Base-by-base conservation (phyloP, 2,888 invertebrate species). In the Cyrtodaria siliqua region DNA sequence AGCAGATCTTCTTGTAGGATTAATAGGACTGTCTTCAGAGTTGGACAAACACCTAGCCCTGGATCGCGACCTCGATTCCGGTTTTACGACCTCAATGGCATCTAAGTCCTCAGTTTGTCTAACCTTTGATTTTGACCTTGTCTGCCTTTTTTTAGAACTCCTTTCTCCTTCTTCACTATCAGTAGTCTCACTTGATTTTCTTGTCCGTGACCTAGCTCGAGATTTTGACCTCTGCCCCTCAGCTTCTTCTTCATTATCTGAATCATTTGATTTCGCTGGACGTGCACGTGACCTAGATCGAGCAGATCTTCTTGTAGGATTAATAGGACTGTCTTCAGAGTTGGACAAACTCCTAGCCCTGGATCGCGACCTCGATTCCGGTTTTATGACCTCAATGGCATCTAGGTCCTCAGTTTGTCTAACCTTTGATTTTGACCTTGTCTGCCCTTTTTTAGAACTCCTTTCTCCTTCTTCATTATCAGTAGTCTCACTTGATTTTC, bases 381-480 rank as follows among this genome's bases (percentile, higher is more conserved):
- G 9, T 3, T 18, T 18, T 24, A 8, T 16, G 44, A 23, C 47
- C 23, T 49, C 38, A 23, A 9, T 29, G 18, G 20, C 47, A 44
- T 18, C 16, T 33, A 9, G 3, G 9, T 20, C 49, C 27, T 50
- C 38, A n/a, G 18, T 52, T 16, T 27, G 18, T n/a, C 64, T 29
- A 56, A 56, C 29, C 20, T 57, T 27, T 42, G 66, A 55, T 33
- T 38, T 12, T 59, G 59, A 42, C 59, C 47, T 56, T 20, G 9
- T 23, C 3, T 6, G 33, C 29, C 16, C 12, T 14, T 55, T 55
- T 29, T 55, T 33, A 2, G 55, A 33, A 18, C 18, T 29, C 55
- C 26, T 24, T 6, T 63, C 44, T 40, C 66, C 72, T 27, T 72
- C 66, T 33, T 33, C 66, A 4, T 44, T 44, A 20, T 64, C 53